phyloP scores from a whole-genome alignment of 2,113 vertebrate genomes.

The Cryptotis parvus region DNA sequence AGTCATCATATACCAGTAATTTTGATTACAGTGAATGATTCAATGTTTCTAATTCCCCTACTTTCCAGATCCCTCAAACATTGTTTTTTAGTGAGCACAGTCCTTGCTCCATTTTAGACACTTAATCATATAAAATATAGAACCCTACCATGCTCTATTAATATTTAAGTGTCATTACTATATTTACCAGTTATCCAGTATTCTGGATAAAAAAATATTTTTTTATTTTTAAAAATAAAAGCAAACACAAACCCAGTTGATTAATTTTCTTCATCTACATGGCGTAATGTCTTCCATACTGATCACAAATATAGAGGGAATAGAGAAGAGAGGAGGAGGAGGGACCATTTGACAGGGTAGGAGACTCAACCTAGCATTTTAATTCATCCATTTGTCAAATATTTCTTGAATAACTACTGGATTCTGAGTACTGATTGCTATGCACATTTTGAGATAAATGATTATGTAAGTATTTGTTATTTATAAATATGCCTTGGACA shows the following conservation, averaged over 20 bases:
- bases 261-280: not conserved
- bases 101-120: not conserved
- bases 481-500: not conserved
- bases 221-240: not conserved
- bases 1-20: not conserved
- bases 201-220: no score
- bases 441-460: not conserved
- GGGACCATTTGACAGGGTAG: not conserved
- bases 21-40: not conserved
- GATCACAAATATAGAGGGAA: not conserved
- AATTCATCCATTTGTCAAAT: not conserved
- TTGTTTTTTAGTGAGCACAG: not conserved
- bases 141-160: not conserved
- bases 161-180: not conserved
- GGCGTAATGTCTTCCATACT: not conserved
- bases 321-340: no score
- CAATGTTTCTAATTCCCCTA: not conserved
- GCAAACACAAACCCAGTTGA: not conserved
- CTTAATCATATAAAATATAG: not conserved
- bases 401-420: not conserved
- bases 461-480: not conserved
- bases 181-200: not conserved
- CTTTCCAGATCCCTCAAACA: rapidly evolving
- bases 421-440: not conserved
- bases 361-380: not conserved